Conservation (phyloP, 2,888 invertebrate genomes). For the Drosophila barbarae region DNA sequence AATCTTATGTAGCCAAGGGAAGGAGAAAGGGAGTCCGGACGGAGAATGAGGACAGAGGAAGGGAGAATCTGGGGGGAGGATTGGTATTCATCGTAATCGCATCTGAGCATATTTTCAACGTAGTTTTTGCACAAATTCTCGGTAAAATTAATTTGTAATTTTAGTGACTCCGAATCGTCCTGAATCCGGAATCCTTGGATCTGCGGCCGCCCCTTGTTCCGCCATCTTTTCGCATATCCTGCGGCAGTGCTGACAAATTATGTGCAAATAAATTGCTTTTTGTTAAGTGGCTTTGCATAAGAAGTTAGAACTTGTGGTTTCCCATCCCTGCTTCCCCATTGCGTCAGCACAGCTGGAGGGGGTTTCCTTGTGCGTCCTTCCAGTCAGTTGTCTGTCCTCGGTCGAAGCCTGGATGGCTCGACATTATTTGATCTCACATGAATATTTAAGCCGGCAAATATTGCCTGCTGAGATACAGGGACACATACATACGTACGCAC, state of each 20-base stretch:
- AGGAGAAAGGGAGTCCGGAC: not conserved
- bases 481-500: constrained; percentile 9
- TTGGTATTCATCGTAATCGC: constrained; percentile 36
- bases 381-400: constrained; percentile 17
- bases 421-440: constrained; percentile 67
- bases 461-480: constrained; percentile 38
- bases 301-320: constrained; percentile 58
- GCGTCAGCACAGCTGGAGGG: constrained; percentile 17
- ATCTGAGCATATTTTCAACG: constrained; percentile 50
- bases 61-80: constrained; percentile 10
- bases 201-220: constrained; percentile 1
- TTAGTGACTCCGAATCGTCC: constrained; percentile 47
- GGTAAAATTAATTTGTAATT: constrained; percentile 74
- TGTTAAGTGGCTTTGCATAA: constrained; percentile 75
- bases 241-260: constrained; percentile 68
- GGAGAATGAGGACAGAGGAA: not conserved
- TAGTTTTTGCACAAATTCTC: constrained; percentile 70
- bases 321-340: constrained; percentile 16
- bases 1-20: constrained; percentile 9
- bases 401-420: constrained; percentile 33
- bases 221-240: constrained; percentile 59
- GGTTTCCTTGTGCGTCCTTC: constrained; percentile 9
- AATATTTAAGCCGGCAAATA: constrained; percentile 67
- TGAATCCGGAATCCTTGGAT: not conserved
- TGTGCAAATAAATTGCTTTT: constrained; percentile 75